Evolutionary conservation across 2,113 vertebrate species (phyloP).

Genomic region (Hyla sarda): DNA sequence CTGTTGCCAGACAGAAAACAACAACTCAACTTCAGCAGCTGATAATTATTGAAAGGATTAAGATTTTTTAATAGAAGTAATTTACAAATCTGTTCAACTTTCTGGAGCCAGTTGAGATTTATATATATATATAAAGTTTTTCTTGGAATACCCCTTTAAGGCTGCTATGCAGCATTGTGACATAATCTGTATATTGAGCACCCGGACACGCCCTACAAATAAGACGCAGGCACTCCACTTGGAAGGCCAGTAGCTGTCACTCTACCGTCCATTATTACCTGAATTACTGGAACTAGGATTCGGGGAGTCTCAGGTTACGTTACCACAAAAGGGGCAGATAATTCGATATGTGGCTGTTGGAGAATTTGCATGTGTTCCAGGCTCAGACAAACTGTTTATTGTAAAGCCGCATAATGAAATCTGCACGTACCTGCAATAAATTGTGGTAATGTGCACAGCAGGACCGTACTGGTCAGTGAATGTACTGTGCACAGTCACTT

Average conservation of each 20-base stretch:
- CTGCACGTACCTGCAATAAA: not conserved
- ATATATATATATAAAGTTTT: too few relatives aligned
- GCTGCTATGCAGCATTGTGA: not conserved
- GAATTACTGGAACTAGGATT: constrained; percentile 25
- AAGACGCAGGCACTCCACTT: not conserved
- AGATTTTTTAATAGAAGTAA: too few relatives aligned
- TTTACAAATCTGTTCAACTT: not conserved
- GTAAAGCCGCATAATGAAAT: constrained; percentile 17
- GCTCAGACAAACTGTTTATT: constrained; percentile 12
- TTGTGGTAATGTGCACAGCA: not conserved
- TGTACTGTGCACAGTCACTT: not conserved
- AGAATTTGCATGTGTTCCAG: constrained; percentile 20
- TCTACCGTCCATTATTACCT: not conserved
- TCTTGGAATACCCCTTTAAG: too few relatives aligned
- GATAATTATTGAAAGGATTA: too few relatives aligned
- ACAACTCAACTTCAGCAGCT: too few relatives aligned
- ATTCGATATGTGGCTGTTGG: constrained; percentile 25
- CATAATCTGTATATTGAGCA: not conserved
- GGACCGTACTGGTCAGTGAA: not conserved
- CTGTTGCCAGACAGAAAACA: too few relatives aligned
- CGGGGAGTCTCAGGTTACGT: not conserved
- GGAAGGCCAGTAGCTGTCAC: not conserved
- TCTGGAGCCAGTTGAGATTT: not conserved
- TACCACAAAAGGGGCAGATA: not conserved
- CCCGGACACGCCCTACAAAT: not conserved